Conservation (phyloP, 2,888 invertebrate species). For the Boloria selene region DNA sequence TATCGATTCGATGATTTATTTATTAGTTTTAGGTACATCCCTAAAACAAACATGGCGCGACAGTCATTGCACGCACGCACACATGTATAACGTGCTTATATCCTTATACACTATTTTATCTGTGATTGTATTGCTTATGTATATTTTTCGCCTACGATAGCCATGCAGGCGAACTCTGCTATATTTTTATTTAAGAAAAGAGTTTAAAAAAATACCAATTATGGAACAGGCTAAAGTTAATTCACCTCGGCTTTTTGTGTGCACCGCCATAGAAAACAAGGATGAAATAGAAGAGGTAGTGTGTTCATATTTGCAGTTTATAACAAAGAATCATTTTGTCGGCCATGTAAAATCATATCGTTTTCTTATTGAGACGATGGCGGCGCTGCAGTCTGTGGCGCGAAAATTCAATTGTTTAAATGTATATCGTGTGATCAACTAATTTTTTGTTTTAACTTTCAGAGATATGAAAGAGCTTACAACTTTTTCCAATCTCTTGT, state of each 20-base stretch:
- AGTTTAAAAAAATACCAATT: conserved; percentile 74
- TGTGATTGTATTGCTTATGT: conserved; percentile 78
- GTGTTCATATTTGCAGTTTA: conserved; percentile 74
- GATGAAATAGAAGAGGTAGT: conserved; percentile 95
- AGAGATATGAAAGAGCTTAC: conserved; percentile 96
- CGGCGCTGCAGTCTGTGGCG: conserved; percentile 73
- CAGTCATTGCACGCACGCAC: conserved; percentile 40
- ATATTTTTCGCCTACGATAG: conserved; percentile 83
- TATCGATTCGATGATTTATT: neutral
- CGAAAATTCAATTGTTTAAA: conserved; percentile 64
- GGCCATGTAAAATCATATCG: conserved; percentile 77
- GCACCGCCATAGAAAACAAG: conserved; percentile 92
- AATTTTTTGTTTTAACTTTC: conserved; percentile 57
- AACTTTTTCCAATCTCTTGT: conserved; percentile 89
- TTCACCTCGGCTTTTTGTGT: conserved; percentile 90
- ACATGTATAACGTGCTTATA: conserved; percentile 29
- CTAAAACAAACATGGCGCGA: conserved; percentile 32
- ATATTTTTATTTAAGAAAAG: conserved; percentile 82
- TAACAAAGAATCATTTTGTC: conserved; percentile 79
- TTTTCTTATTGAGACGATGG: conserved; percentile 71
- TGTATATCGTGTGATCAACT: conserved; percentile 44
- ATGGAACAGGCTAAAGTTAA: conserved; percentile 83
- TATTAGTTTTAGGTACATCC: conserved; percentile 3
- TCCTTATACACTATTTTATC: conserved; percentile 51
- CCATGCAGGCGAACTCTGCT: conserved; percentile 84